Percentiles rank a stretch among this genome's conserved stretches.
phyloP scores from a whole-genome alignment of 2,888 invertebrate genomes.

The Xestia rhomboidea region DNA sequence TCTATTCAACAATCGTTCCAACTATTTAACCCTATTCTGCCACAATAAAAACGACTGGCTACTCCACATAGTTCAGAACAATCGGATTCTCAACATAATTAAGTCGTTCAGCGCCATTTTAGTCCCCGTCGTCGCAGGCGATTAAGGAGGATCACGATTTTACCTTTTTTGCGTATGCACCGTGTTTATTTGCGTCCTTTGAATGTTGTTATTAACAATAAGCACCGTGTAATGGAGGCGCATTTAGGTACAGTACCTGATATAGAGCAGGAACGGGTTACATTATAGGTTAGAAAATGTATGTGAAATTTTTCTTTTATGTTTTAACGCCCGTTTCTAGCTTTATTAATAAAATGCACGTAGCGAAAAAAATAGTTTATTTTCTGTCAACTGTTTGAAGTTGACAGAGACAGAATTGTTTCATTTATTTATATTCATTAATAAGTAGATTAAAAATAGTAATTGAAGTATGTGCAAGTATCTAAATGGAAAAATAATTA shows the following conservation, averaged over 20 bases:
- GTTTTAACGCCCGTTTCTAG: not conserved
- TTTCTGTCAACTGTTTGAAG: not conserved
- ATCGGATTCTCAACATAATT: conserved; percentile 63
- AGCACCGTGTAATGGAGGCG: conserved; percentile 51
- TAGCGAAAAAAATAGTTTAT: not conserved
- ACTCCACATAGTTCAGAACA: conserved; percentile 42
- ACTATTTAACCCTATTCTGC: conserved; percentile 45
- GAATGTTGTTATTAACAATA: conserved; percentile 70
- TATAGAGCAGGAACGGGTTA: conserved; percentile 16
- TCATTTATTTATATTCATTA: not conserved
- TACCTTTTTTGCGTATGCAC: conserved; percentile 72
- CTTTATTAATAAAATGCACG: not conserved
- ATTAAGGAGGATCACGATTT: conserved; percentile 77
- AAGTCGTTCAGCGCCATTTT: conserved; percentile 74
- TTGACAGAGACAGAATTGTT: not conserved
- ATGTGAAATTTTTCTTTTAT: conserved; percentile 4
- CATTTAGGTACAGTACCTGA: conserved; percentile 43
- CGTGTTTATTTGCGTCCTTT: conserved; percentile 60
- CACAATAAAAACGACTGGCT: conserved; percentile 38
- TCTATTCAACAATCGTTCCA: conserved; percentile 24
- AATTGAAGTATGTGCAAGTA: not conserved
- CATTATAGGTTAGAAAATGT: conserved; percentile 37
- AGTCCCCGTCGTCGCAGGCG: conserved; percentile 66
- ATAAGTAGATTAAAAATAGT: too few species aligned
- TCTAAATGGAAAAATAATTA: not conserved